A percentile compares a stretch with the other conserved stretches of the same genome.
These are phyloP conservation scores for Pterophyllum scalare DNA, from an alignment of 2,113 vertebrate species.

Conservation along the genomic window DNA sequence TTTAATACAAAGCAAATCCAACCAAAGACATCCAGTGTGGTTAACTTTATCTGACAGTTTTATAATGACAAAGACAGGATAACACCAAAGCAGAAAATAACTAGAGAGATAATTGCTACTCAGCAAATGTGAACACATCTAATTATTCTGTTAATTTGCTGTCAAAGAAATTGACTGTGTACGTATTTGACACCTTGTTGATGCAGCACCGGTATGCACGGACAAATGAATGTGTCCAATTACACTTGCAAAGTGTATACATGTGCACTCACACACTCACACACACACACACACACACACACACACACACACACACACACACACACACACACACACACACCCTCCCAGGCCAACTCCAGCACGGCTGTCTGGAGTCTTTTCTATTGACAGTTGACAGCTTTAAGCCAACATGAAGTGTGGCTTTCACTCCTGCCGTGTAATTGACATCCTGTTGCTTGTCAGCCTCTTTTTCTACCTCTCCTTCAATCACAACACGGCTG, in stretches of 20 bases:
- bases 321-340: not conserved
- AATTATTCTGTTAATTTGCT: not conserved
- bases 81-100: conserved; percentile 2
- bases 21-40: not conserved
- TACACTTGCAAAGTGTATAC: conserved; percentile 38
- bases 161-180: not conserved
- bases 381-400: conserved; percentile 65
- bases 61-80: not conserved
- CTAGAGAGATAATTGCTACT: conserved; percentile 15
- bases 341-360: conserved; percentile 26
- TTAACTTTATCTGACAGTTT: not conserved
- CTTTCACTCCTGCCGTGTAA: conserved; percentile 64
- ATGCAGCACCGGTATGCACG: not conserved
- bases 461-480: conserved; percentile 19
- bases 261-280: not conserved
- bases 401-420: conserved; percentile 60
- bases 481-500: conserved; percentile 12
- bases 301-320: not conserved
- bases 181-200: conserved; percentile 10
- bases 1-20: not conserved
- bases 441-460: conserved; percentile 67
- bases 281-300: not conserved
- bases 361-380: conserved; percentile 54
- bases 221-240: conserved; percentile 53
- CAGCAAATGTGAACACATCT: not conserved